Percentiles rank a stretch among this genome's conserved stretches.
Conservation (phyloP, 2,888 invertebrate genomes). For the Zygothrica quintamaculata region DNA sequence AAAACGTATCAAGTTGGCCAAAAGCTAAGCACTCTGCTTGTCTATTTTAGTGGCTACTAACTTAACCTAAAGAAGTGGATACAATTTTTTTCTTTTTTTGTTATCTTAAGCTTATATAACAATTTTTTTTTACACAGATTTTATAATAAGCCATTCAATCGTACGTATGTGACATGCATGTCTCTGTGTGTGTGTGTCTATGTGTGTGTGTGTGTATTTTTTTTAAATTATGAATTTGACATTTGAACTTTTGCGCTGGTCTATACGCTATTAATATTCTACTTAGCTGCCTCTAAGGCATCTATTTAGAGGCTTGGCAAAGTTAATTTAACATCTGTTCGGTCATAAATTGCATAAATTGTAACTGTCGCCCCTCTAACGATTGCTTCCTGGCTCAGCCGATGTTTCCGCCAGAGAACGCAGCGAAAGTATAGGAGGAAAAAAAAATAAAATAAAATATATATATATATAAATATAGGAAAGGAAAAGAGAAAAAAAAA, state of each 20-base stretch:
- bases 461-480: conserved; percentile 6
- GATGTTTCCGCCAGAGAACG: conserved; percentile 11
- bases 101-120: neutral
- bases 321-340: conserved; percentile 74
- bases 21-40: conserved; percentile 11
- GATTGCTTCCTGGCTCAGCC: conserved; percentile 7
- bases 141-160: too few relatives aligned
- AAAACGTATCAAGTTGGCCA: conserved; percentile 27
- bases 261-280: neutral
- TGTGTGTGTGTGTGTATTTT: neutral
- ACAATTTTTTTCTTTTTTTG: neutral
- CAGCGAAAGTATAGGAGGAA: conserved; percentile 39
- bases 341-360: conserved; percentile 72
- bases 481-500: neutral
- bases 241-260: too few relatives aligned
- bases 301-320: conserved; percentile 51
- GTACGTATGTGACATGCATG: too few relatives aligned
- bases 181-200: neutral
- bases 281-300: conserved; percentile 19
- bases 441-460: conserved; percentile 21
- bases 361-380: conserved; percentile 34
- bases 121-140: neutral
- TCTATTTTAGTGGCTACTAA: conserved; percentile 1
- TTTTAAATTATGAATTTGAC: too few relatives aligned
- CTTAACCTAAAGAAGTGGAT: neutral